A percentile compares a stretch with the other conserved stretches of the same genome.
Evolutionary conservation across 2,888 invertebrate species (phyloP).

Genomic region (Drosophila paracracens): DNA sequence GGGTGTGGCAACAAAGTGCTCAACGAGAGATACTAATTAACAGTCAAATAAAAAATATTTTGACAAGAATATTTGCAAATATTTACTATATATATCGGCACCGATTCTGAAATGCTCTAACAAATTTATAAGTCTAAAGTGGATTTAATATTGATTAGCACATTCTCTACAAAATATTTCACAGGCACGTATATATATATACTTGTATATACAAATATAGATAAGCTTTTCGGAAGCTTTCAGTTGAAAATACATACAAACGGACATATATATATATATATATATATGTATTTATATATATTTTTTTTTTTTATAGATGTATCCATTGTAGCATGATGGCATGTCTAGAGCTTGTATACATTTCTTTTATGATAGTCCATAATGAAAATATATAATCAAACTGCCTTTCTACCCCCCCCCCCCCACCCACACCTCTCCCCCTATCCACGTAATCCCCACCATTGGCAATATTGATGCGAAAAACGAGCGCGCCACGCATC

Average conservation of each 20-base stretch:
- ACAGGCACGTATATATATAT: neutral
- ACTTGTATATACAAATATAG: neutral
- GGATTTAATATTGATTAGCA: neutral
- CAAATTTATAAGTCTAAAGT: neutral
- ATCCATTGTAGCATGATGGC: conserved; percentile 13
- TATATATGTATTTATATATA: neutral
- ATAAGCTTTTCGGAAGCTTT: neutral
- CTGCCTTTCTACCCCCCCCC: neutral
- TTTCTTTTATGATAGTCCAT: neutral
- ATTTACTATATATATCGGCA: neutral
- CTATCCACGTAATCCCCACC: neutral
- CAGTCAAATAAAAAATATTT: neutral
- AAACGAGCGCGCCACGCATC: conserved; percentile 1
- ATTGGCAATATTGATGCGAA: neutral
- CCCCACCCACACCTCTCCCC: neutral
- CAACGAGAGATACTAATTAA: neutral
- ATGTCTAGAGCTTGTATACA: conserved; percentile 8
- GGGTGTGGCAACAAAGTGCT: neutral
- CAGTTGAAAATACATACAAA: neutral
- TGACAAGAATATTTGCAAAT: neutral
- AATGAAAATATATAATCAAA: conserved; percentile 12
- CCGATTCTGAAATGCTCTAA: conserved; percentile 2
- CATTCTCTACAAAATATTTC: neutral
- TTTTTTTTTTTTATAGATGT: neutral
- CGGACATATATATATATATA: neutral